Evolutionary conservation across 2,113 vertebrate species (phyloP).

Genomic region (Laticauda laticaudata): DNA sequence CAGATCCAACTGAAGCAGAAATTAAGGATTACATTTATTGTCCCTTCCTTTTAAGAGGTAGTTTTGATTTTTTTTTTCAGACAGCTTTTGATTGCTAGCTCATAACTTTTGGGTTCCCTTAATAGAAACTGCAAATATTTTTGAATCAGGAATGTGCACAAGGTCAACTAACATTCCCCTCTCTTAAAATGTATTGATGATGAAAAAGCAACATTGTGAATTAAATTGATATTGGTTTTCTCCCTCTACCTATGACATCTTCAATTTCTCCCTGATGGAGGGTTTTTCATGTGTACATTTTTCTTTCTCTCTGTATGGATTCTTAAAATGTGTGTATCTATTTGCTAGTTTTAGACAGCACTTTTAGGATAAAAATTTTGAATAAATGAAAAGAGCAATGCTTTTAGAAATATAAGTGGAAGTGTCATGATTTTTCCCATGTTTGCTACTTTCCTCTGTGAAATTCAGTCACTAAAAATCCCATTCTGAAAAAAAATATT

Average conservation of each 20-base stretch:
- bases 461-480: not conserved
- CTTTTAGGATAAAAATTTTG: not conserved
- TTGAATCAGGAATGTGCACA: not conserved
- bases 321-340: not conserved
- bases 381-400: not conserved
- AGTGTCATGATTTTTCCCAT: not conserved
- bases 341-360: not conserved
- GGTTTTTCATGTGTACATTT: not conserved
- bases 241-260: not conserved
- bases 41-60: not conserved
- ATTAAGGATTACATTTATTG: not conserved
- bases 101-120: not conserved
- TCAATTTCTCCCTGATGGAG: not conserved
- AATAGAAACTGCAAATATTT: not conserved
- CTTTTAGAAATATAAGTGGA: not conserved
- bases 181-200: not conserved
- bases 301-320: not conserved
- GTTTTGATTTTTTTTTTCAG: not conserved
- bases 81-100: constrained; percentile 1
- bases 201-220: not conserved
- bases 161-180: not conserved
- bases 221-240: not conserved
- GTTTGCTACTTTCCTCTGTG: not conserved
- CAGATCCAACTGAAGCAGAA: not conserved
- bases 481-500: not conserved